These are phyloP conservation scores for Eupristina koningsbergeri DNA, from an alignment of 1,140 invertebrate genomes.

Conservation along the genomic window DNA sequence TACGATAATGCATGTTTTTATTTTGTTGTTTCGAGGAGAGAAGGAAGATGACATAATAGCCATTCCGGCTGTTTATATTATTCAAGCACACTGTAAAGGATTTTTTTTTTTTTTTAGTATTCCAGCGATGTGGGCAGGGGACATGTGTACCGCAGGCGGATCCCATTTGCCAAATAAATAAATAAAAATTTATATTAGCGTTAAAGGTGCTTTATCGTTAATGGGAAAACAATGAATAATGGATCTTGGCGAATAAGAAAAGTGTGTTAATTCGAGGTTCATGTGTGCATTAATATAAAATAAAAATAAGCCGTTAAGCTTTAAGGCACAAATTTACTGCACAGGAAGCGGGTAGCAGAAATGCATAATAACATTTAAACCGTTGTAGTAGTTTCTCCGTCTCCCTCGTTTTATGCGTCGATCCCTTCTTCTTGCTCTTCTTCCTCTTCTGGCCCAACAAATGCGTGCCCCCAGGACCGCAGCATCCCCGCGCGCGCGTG, in stretches of 20 bases:
- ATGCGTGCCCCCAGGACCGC: not conserved
- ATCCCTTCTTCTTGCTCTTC: not conserved
- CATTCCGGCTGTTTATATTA: not conserved
- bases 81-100: not conserved
- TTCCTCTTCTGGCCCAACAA: not conserved
- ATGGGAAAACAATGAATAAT: not conserved
- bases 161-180: not conserved
- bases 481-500: not conserved
- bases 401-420: not conserved
- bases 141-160: too few species aligned
- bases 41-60: not conserved
- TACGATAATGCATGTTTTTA: not conserved
- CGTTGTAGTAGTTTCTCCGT: not conserved
- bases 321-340: not conserved
- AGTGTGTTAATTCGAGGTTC: not conserved
- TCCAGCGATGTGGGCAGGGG: not conserved
- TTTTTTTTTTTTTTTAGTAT: not conserved
- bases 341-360: not conserved
- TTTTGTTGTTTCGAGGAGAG: not conserved
- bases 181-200: not conserved
- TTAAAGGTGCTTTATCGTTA: not conserved
- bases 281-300: constrained; percentile 6
- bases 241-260: not conserved
- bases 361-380: constrained; percentile 18
- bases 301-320: constrained; percentile 11